Evolutionary conservation across 2,113 vertebrate species (phyloP).

Genomic region (Danio rerio): GRCz12tu NC_133188.1:38851001-38851500

Average conservation of each 20-base stretch:
- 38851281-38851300: slow-evolving; percentile 43
- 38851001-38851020: background rate
- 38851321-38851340: slow-evolving; percentile 37
- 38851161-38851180: slow-evolving; percentile 36
- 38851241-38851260: slow-evolving; percentile 7
- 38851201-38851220: slow-evolving; percentile 28
- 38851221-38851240: background rate
- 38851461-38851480: slow-evolving; percentile 70
- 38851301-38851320: slow-evolving; percentile 44
- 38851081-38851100: slow-evolving; percentile 2
- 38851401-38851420: slow-evolving; percentile 72
- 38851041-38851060: background rate
- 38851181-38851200: slow-evolving; percentile 17
- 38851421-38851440: slow-evolving; percentile 70
- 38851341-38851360: slow-evolving; percentile 61
- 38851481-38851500: slow-evolving; percentile 75
- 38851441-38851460: slow-evolving; percentile 78
- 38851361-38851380: slow-evolving; percentile 62
- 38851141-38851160: background rate
- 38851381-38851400: slow-evolving; percentile 70
- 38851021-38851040: background rate
- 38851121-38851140: background rate
- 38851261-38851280: slow-evolving; percentile 24
- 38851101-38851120: slow-evolving; percentile 12
- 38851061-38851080: slow-evolving; percentile 18